phyloP scores from a whole-genome alignment of 2,888 invertebrate species.

The Salticus scenicus region DNA sequence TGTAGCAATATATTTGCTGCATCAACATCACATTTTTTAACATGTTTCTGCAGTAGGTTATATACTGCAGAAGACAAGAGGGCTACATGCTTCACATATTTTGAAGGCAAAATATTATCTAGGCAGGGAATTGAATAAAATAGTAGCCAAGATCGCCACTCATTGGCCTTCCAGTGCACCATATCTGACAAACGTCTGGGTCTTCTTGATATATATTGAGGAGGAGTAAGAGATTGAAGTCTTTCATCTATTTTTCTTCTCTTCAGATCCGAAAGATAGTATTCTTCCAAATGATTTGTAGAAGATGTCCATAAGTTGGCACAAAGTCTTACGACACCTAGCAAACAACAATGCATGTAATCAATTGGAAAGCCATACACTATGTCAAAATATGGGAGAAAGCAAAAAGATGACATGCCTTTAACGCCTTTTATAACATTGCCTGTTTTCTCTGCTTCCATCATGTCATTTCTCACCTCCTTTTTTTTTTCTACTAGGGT shows the following conservation, averaged over 20 bases:
- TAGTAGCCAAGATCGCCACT: slow-evolving; percentile 23
- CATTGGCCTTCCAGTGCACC: slow-evolving; percentile 15
- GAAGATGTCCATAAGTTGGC: neutral
- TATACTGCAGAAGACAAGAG: neutral
- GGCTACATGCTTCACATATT: slow-evolving; percentile 10
- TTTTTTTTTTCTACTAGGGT: neutral
- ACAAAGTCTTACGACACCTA: neutral
- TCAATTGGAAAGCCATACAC: neutral
- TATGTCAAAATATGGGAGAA: slow-evolving; percentile 12
- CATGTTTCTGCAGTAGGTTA: neutral
- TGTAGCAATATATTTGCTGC: neutral
- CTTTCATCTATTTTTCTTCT: neutral
- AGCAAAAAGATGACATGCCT: neutral
- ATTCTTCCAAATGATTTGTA: neutral
- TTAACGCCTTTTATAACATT: slow-evolving; percentile 5
- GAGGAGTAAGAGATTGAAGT: neutral
- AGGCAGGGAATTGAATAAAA: neutral
- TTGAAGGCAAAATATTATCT: neutral
- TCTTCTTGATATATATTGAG: neutral
- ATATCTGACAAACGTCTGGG: neutral
- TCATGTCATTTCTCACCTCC: neutral
- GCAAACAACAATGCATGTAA: slow-evolving; percentile 22
- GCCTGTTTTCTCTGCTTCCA: neutral
- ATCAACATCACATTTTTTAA: neutral
- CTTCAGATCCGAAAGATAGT: neutral